Evolutionary conservation across 2,888 invertebrate genomes (phyloP), one percentile per base, ranked within the genome.

Genomic region (Helobdella robusta): DNA sequence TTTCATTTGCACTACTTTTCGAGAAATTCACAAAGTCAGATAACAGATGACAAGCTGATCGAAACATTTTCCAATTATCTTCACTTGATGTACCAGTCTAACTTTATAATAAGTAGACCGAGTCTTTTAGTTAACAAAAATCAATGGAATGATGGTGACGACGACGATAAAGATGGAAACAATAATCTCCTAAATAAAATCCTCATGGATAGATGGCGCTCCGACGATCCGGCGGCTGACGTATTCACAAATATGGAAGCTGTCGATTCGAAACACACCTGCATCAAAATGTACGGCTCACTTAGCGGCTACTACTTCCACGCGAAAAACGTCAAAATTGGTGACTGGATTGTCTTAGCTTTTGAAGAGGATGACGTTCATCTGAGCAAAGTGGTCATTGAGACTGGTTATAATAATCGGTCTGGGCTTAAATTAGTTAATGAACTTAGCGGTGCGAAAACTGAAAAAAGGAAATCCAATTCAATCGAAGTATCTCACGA

Each of bases 281-380:
- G n/a, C 25, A 23, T 35, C 15, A 60, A 28, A 36, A 18, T 44
- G 11, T 60, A 60, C 30, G 30, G 35, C 25, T 35, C 60, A 6
- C 18, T n/a, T 23, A 46, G 40, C n/a, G 28, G 8, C 25, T 18
- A 40, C 23, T 40, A 60, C 30, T 60, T 60, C 30, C 40, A 60
- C n/a, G 60, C 60, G 8, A 36, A 20, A 23, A 23, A 40, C 28
- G 28, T 46, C 20, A 23, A 40, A 1, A 23, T 15, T 15, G n/a
- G 23, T 28, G 44, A 60, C 3, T 60, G 60, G 60, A 40, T 60
- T 35, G 60, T 28, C 18, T 6, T 60, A 28, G 60, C 44, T 30
- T 60, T 60, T 44, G 60, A 60, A 15, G 60, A 60, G 5, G 25
- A 60, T 5, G 44, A 44, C n/a, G n/a, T 40, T 5, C n/a, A n/a